Base-by-base conservation (phyloP, 2,797 vertebrate genomes). In the Trachops cirrhosus region DNA sequence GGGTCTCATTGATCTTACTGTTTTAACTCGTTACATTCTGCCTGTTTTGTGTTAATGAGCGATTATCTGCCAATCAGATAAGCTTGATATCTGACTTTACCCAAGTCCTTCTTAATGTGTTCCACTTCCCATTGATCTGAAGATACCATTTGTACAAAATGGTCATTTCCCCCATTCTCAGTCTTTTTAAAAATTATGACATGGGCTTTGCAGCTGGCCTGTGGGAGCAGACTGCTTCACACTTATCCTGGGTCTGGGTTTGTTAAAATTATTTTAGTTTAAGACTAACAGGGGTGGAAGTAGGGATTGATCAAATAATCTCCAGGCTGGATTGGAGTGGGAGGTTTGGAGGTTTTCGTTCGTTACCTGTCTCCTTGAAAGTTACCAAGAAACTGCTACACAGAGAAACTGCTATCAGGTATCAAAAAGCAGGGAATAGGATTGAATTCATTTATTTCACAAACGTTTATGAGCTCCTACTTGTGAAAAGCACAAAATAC, bases 401-500 rank as follows among this genome's bases (percentile, higher is more conserved):
- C 14, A 75, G 44, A 75, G 44, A 94, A 82, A 70, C 32, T 41
- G 54, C 18, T 59, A 44, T 29, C 19, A 57, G 39, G 19, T 74
- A 67, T 86, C 87, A 85, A 71, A 68, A 92, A 67, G 19, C 91
- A 88, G 52, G 52, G 29, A 59, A 32, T 78, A 70, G 73, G 34
- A 71, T 6, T 74, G 62, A 78, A 71, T 93, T 70, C 19, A 7
- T 96, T 94, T 89, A 54, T 39, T 93, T 37, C 37, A 71, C 77
- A 87, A 26, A 85, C 88, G 82, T 71, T 80, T 89, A 15, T 89
- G 80, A 96, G 19, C n/a, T 93, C 6, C n/a, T 80, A 89, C 44
- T 94, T 93, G 74, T 83, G 44, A 68, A 96, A 94, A 94, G 39
- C 29, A 82, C 85, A 24, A 64, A 78, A 26, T 90, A 18, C 88